Evolutionary conservation across 2,113 vertebrate species (phyloP), one percentile per base, ranked within the genome.

Genomic region (Austrofundulus limnaeus): DNA sequence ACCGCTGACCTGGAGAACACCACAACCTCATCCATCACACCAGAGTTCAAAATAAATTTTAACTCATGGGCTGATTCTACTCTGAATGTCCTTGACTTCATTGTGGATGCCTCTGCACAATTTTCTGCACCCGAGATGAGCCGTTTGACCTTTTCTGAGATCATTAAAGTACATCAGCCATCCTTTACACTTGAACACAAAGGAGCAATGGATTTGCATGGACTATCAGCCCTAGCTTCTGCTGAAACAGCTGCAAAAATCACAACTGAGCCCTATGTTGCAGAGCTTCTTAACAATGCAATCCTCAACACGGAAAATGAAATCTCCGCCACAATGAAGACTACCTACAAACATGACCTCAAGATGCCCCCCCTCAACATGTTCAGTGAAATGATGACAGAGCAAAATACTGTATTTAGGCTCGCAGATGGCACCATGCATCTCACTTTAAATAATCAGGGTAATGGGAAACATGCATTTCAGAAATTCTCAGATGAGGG

Each of bases 1-100:
- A 92, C 86, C 55, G 94, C 90, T 78, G 85, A 90, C 58, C 50
- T 98, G 78, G 88, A 87, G 48, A 98, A 98, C 78, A 76, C 77
- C 42, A 96, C 94, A 17, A 76, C 81, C 57, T 85, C 84, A 34
- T 72, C 58, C 34, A 83, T 74, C 39, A 91, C 78, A 53, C 92
- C 92, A 69, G 92, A 94, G 82, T 90, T 96, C 37, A 74, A 90
- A 61, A 86, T 93, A 16, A 93, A 90, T 17, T 2, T 96, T 28
- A 88, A 86, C 23, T 93, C 94, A 67, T 57, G 88, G 76, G 87
- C 93, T 60, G 83, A 83, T 0, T 96, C 95, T 51, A 89, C 87
- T 77, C 69, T 93, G 23, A 88, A 88, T 70, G 59, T 82, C 53
- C 85, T 98, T 53, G 92, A 90, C 72, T 95, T 95, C 46, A 90